Evolutionary conservation across 2,113 vertebrate genomes (phyloP).

Genomic region (Scomber scombrus): DNA sequence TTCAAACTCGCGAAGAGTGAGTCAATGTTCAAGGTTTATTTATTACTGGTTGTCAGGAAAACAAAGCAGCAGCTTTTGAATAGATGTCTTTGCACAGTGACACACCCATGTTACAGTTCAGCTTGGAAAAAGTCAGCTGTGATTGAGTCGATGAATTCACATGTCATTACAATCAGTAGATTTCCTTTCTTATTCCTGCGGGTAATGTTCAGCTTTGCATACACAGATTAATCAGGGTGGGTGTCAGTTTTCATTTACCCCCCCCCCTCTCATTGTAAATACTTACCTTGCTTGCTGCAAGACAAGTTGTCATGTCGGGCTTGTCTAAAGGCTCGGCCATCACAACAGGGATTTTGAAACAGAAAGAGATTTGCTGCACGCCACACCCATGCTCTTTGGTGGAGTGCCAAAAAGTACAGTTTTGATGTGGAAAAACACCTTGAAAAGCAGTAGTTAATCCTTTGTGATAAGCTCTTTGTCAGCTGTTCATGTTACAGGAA

Average conservation of each 20-base stretch:
- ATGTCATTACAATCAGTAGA: slow-evolving; percentile 28
- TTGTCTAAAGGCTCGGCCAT: slow-evolving; percentile 46
- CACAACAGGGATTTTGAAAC: slow-evolving; percentile 44
- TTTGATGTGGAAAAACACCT: slow-evolving; percentile 72
- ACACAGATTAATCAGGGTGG: slow-evolving; percentile 30
- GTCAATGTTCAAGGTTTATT: slow-evolving; percentile 76
- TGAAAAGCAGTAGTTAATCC: slow-evolving; percentile 70
- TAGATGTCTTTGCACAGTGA: slow-evolving; percentile 52
- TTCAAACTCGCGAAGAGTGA: slow-evolving; percentile 49
- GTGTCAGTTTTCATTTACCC: slow-evolving; percentile 43
- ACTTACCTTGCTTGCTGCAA: slow-evolving; percentile 45
- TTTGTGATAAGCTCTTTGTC: slow-evolving; percentile 74
- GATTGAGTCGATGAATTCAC: slow-evolving; percentile 47
- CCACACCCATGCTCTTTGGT: slow-evolving; percentile 71
- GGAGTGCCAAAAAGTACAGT: slow-evolving; percentile 58
- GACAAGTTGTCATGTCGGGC: slow-evolving; percentile 53
- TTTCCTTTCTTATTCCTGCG: slow-evolving; percentile 15
- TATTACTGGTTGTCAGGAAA: slow-evolving; percentile 83
- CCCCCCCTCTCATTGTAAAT: slow-evolving; percentile 25
- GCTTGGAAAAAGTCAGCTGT: slow-evolving; percentile 42
- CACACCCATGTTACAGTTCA: slow-evolving; percentile 63
- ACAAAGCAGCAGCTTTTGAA: slow-evolving; percentile 73
- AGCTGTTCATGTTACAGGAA: slow-evolving; percentile 69
- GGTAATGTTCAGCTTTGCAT: slow-evolving; percentile 27
- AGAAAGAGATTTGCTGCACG: slow-evolving; percentile 42